phyloP scores from a whole-genome alignment of 1,140 invertebrate species.

The Drosophila nasuta region DNA sequence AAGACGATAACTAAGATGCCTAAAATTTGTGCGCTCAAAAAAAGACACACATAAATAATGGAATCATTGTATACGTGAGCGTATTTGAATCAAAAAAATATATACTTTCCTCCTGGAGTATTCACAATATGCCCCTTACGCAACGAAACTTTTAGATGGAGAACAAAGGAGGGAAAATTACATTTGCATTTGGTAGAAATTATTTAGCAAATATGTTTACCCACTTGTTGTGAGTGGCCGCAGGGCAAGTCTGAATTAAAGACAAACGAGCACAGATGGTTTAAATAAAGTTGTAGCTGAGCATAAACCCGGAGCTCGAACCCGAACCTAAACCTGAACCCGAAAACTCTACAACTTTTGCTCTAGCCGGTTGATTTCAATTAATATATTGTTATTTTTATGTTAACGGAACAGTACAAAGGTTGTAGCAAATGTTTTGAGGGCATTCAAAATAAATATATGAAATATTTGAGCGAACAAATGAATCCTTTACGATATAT shows the following conservation, averaged over 20 bases:
- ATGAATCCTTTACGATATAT: constrained; percentile 22
- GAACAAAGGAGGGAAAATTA: constrained; percentile 42
- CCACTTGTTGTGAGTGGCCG: constrained; percentile 40
- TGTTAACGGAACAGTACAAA: constrained; percentile 20
- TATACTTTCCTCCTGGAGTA: too few relatives aligned
- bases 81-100: too few relatives aligned
- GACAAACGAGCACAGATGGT: constrained; percentile 54
- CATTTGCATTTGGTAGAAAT: constrained; percentile 69
- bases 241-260: constrained; percentile 60
- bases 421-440: constrained; percentile 42
- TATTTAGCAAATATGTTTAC: constrained; percentile 61
- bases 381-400: constrained; percentile 64
- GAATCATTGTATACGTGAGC: not conserved
- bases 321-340: not conserved
- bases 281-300: not conserved
- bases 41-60: too few relatives aligned
- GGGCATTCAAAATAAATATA: constrained; percentile 21
- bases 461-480: constrained; percentile 10
- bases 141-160: constrained; percentile 12
- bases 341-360: constrained; percentile 21
- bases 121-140: too few relatives aligned
- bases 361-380: constrained; percentile 45
- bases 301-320: not conserved
- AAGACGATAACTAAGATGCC: too few relatives aligned
- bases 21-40: too few relatives aligned